Evolutionary conservation across 2,113 vertebrate genomes (phyloP), one percentile per base, ranked within the genome.

Genomic region (Cnemophilus loriae): DNA sequence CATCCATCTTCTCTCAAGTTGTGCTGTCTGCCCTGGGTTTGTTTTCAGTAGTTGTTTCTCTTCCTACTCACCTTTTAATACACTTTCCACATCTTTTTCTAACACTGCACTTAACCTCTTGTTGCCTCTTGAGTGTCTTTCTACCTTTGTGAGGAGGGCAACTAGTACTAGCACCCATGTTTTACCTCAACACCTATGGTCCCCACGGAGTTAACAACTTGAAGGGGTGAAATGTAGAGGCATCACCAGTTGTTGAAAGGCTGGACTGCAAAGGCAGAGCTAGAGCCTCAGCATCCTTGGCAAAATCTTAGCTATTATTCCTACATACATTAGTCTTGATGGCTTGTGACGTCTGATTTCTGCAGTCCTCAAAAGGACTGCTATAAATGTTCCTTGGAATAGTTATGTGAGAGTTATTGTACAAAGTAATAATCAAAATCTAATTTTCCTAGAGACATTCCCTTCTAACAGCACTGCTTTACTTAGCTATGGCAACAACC

Each of bases 291-390:
- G 12, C 39, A n/a, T 60, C 24, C 13, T 1, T 76, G 37, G 53
- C 28, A 79, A 55, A 76, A 76, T 41, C 11, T 65, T 73, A 52
- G 15, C 32, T 13, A 1, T 39, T 55, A 13, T 63, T 82, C 14
- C n/a, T 67, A 2, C 3, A 1, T 16, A 4, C 7, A 0, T 35
- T 33, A 64, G n/a, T 85, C 20, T 5, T 19, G 5, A 32, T 79
- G n/a, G 42, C 47, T 70, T 84, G 8, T 70, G 42, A 19, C 75
- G 6, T n/a, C 42, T 70, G 50, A 83, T 30, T 83, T 80, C 13
- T 64, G 30, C 41, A 68, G 53, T 13, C n/a, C 22, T 56, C n/a
- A 17, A 15, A 90, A 80, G 6, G 15, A 33, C 32, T 52, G 46
- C 13, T 73, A 1, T 44, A 14, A 28, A 93, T 60, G 11, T 39